Evolutionary conservation across 2,113 vertebrate species (phyloP).

Genomic region (Falco punctatus): DNA sequence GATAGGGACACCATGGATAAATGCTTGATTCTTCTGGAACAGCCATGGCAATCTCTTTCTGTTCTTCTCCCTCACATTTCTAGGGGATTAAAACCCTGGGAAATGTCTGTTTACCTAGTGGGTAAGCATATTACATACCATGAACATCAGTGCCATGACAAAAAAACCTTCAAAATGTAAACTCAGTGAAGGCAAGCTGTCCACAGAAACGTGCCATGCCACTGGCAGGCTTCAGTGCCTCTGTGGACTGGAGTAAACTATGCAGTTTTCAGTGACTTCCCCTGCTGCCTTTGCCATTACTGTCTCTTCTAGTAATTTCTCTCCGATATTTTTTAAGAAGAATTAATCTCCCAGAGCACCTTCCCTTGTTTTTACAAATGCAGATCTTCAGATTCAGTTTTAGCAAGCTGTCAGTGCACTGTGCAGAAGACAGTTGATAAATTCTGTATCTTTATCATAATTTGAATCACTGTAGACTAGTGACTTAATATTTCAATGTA

Average conservation of each 20-base stretch:
- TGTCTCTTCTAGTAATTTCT: background rate
- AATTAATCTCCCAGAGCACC: background rate
- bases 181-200: background rate
- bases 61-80: background rate
- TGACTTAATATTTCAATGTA: constrained; percentile 37
- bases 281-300: background rate
- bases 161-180: background rate
- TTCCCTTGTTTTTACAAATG: constrained; percentile 18
- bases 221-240: background rate
- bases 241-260: background rate
- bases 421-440: background rate
- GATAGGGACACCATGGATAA: background rate
- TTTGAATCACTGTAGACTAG: background rate
- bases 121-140: background rate
- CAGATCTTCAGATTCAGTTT: background rate
- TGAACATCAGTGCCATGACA: background rate
- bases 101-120: background rate
- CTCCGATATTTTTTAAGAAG: background rate
- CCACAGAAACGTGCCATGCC: background rate
- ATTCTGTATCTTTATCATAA: background rate
- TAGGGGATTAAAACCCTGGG: background rate
- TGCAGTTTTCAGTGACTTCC: background rate
- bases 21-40: background rate
- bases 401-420: background rate
- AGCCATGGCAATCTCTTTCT: background rate